These are phyloP conservation scores for Pegoplata infirma DNA, from an alignment of 2,888 invertebrate genomes.

Conservation along the genomic window DNA sequence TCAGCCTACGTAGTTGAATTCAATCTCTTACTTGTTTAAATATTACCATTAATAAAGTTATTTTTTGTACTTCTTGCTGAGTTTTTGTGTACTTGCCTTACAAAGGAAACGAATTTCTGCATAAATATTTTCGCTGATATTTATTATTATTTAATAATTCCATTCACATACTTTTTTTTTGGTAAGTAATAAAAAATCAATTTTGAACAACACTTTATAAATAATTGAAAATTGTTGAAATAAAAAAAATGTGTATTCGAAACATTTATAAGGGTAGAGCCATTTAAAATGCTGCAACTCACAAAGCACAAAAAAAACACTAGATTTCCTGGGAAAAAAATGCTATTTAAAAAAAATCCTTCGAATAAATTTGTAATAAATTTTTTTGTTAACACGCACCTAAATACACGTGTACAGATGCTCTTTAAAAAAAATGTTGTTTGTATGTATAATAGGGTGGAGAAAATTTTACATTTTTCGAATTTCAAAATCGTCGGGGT, in stretches of 20 bases:
- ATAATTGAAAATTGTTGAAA: background rate
- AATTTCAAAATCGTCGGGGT: too few species aligned
- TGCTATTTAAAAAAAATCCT: background rate
- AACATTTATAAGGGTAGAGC: background rate
- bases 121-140: too few species aligned
- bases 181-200: conserved; percentile 18
- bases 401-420: background rate
- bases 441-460: too few species aligned
- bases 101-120: too few species aligned
- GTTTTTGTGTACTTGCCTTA: too few species aligned
- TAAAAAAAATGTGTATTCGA: background rate
- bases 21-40: too few species aligned
- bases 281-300: background rate
- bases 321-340: background rate
- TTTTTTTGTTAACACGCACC: background rate
- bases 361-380: background rate
- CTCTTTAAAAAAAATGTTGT: background rate
- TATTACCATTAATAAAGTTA: too few species aligned
- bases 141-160: conserved; percentile 5
- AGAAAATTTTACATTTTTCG: too few species aligned
- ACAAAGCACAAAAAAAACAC: too few species aligned
- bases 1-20: too few species aligned
- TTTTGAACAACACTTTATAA: conserved; percentile 7
- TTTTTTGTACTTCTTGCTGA: too few species aligned
- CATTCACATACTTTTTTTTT: conserved; percentile 30